Conservation (phyloP, 1,140 invertebrate genomes). For the Megalonaias nervosa region DNA sequence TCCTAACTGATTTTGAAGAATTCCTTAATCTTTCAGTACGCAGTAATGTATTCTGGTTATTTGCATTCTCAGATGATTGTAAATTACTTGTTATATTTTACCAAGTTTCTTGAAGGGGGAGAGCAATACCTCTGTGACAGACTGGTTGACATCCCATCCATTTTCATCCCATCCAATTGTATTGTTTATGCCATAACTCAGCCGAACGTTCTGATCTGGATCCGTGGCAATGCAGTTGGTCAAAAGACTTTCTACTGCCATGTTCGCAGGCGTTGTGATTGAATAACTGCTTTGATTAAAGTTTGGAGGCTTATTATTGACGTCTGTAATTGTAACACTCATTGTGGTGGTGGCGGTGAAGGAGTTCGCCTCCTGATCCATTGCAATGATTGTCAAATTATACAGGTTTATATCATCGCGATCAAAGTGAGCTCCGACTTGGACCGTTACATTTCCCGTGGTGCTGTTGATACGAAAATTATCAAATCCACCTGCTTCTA, state of each 20-base stretch:
- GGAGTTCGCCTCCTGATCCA: conserved; percentile 17
- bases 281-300: neutral
- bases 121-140: neutral
- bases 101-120: no score
- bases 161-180: neutral
- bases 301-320: conserved; percentile 16
- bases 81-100: no score
- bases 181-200: neutral
- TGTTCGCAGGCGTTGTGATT: neutral
- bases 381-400: conserved; percentile 20
- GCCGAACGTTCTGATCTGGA: neutral
- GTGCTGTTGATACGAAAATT: conserved; percentile 79
- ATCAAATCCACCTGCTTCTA: neutral
- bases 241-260: neutral
- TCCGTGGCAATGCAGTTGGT: conserved; percentile 7
- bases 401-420: conserved; percentile 1
- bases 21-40: no score
- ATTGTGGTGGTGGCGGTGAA: conserved; percentile 1
- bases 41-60: no score
- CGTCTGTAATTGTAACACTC: conserved; percentile 13
- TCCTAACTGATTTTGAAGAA: no score
- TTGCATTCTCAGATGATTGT: no score
- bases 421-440: no score
- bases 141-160: neutral
- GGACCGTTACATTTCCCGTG: conserved; percentile 1